Base-by-base conservation (phyloP, 2,113 vertebrate species). In the Podarcis muralis region DNA sequence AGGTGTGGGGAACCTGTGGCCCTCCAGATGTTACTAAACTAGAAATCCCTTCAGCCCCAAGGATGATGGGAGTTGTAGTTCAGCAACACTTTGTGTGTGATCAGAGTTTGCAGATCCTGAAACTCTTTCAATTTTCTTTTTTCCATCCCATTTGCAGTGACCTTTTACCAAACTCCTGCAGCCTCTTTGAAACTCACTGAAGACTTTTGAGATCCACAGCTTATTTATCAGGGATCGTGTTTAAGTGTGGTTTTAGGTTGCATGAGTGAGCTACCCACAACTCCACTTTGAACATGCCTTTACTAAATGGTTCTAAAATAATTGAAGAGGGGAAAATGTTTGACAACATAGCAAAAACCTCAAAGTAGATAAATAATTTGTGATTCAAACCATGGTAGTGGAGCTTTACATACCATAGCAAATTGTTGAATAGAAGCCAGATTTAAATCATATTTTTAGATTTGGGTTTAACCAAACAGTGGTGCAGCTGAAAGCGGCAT, bases 371-470 rank as follows among this genome's bases (percentile, higher is more conserved):
- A 90, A 93, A 88, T 81, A 77, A 6, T 53, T 83, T 74, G 18
- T 78, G 86, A 90, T 83, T 91, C 30, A 87, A 93, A 91, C 81
- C n/a, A 79, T 83, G 12, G 86, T 69, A 80, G 25, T 89, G 48
- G n/a, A 87, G 5, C 23, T 87, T 91, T 91, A 92, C 89, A 91
- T 88, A 88, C 48, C 32, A 40, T 91, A 92, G 87, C 87, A 81
- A 88, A 89, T 91, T 85, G 18, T 87, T 92, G 93, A 91, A 93
- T 81, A 2, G 37, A 82, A 92, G 92, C 89, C 93, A 95, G 87
- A 65, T 84, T 90, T 95, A 91, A 94, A 92, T 91, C 92, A 86
- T 87, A 88, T 93, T 95, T 94, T 3, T 40, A 87, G 90, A 88
- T 93, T 88, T 86, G 37, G 0, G 13, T 92, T 95, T 93, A 91